Percentiles rank a stretch among this genome's conserved stretches.
phyloP scores from a whole-genome alignment of 2,888 invertebrate species.

The Erpobdella octoculata region DNA sequence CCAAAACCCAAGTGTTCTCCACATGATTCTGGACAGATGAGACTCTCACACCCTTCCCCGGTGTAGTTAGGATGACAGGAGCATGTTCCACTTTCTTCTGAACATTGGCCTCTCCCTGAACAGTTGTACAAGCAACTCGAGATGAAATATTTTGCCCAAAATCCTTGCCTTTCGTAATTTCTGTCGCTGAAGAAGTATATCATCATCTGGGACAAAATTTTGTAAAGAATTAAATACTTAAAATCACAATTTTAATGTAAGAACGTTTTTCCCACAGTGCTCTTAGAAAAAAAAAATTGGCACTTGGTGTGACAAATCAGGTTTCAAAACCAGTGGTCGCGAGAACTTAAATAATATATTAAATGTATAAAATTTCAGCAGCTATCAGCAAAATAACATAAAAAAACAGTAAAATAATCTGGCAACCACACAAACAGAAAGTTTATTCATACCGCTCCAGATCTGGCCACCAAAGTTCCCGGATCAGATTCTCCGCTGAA shows the following conservation, averaged over 20 bases:
- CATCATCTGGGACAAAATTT: constrained; percentile 68
- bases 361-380: background rate
- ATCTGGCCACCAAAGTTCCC: constrained; percentile 70
- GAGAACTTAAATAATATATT: background rate
- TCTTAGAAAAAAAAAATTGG: too few relatives aligned
- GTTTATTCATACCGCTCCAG: constrained; percentile 69
- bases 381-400: background rate
- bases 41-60: constrained; percentile 73
- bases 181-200: constrained; percentile 88
- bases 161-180: constrained; percentile 84
- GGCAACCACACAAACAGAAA: too few relatives aligned
- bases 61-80: constrained; percentile 76
- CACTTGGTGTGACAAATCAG: too few relatives aligned
- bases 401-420: too few relatives aligned
- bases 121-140: constrained; percentile 76
- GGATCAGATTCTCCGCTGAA: constrained; percentile 71
- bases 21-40: constrained; percentile 77
- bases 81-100: constrained; percentile 63
- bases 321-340: background rate
- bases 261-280: too few relatives aligned
- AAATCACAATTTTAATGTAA: too few relatives aligned
- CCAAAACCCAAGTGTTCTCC: constrained; percentile 55
- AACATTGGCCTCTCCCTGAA: constrained; percentile 67
- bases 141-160: constrained; percentile 78
- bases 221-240: too few relatives aligned